Evolutionary conservation across 2,888 invertebrate species (phyloP).

Genomic region (Eupithecia inturbata): DNA sequence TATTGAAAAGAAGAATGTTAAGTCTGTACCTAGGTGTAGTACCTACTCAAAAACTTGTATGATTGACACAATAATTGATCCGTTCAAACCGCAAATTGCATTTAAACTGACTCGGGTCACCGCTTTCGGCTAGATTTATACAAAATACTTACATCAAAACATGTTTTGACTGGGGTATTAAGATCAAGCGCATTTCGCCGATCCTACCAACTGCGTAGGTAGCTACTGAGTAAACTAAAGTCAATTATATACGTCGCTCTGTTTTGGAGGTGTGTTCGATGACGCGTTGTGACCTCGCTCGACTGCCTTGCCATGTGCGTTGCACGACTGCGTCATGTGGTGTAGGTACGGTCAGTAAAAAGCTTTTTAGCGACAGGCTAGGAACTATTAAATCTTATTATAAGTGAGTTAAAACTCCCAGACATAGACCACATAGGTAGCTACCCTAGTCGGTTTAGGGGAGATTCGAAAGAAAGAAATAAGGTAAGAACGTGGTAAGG

Average conservation of each 20-base stretch:
- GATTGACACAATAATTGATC: neutral
- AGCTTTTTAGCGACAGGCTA: too few relatives aligned
- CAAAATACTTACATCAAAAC: conserved; percentile 5
- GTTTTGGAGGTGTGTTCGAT: conserved; percentile 9
- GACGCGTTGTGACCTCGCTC: neutral
- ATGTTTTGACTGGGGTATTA: conserved; percentile 8
- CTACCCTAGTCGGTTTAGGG: too few relatives aligned
- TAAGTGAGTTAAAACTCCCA: too few relatives aligned
- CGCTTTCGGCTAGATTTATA: neutral
- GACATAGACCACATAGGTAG: too few relatives aligned
- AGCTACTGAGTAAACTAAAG: too few relatives aligned
- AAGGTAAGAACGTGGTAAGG: too few relatives aligned
- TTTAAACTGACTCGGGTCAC: neutral
- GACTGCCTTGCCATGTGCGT: neutral
- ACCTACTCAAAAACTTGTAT: too few relatives aligned
- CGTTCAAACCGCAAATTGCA: neutral
- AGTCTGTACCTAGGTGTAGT: neutral
- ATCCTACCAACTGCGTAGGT: conserved; percentile 7
- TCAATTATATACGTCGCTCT: too few relatives aligned
- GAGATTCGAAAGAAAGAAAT: too few relatives aligned
- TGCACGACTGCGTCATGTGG: neutral
- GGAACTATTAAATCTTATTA: too few relatives aligned
- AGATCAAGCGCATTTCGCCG: neutral
- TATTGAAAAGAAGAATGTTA: too few relatives aligned
- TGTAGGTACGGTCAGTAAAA: too few relatives aligned